Evolutionary conservation across 2,113 vertebrate genomes (phyloP).

Genomic region (Salvelinus sp.): DNA sequence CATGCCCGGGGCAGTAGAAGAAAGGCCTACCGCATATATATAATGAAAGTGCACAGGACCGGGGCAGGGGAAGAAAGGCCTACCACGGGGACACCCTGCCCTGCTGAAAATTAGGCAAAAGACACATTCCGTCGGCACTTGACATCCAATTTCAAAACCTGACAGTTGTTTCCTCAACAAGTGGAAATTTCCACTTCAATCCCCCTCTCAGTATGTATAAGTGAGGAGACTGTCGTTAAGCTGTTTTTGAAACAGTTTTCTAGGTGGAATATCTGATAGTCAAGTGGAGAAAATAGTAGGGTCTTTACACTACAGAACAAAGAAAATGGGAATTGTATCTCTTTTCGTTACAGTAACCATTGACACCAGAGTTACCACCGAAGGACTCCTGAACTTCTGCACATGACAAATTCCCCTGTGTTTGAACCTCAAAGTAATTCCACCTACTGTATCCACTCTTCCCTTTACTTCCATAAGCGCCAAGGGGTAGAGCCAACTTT

Average conservation of each 20-base stretch:
- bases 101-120: slow-evolving; percentile 77
- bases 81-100: slow-evolving; percentile 65
- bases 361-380: not conserved
- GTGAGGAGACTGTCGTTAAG: slow-evolving; percentile 30
- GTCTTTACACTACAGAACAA: slow-evolving; percentile 33
- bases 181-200: slow-evolving; percentile 73
- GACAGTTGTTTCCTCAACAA: slow-evolving; percentile 55
- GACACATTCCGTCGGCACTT: slow-evolving; percentile 75
- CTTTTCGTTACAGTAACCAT: not conserved
- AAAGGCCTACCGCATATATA: too few relatives aligned
- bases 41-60: too few relatives aligned
- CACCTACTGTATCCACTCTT: slow-evolving; percentile 7
- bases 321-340: not conserved
- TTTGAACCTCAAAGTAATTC: slow-evolving; percentile 34
- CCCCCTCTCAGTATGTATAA: slow-evolving; percentile 45
- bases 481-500: not conserved
- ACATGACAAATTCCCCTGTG: slow-evolving; percentile 39
- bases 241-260: slow-evolving; percentile 66
- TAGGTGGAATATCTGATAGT: slow-evolving; percentile 62
- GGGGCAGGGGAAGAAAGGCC: too few relatives aligned
- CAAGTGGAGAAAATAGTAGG: too few relatives aligned
- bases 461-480: not conserved
- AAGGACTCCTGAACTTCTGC: slow-evolving; percentile 12
- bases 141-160: slow-evolving; percentile 56
- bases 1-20: too few relatives aligned